Evolutionary conservation across 2,113 vertebrate species (phyloP).

Genomic region (Cepphus grylle): DNA sequence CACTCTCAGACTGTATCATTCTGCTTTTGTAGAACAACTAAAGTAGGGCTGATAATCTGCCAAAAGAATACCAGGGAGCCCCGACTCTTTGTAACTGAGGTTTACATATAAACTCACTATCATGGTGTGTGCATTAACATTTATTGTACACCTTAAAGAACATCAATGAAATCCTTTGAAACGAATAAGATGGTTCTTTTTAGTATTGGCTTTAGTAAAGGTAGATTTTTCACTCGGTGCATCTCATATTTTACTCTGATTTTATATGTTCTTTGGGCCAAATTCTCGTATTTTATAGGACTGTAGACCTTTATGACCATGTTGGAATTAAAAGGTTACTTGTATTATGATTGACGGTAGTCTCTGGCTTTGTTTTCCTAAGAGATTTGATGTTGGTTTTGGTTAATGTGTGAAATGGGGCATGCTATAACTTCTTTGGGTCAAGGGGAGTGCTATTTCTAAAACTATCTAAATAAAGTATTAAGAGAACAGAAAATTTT

Average conservation of each 20-base stretch:
- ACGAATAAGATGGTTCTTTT: background rate
- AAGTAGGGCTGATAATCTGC: background rate
- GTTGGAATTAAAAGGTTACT: background rate
- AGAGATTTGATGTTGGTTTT: background rate
- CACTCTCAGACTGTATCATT: background rate
- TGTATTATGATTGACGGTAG: background rate
- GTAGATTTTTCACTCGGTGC: background rate
- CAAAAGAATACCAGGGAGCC: background rate
- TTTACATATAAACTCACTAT: background rate
- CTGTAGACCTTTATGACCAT: background rate
- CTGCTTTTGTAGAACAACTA: background rate
- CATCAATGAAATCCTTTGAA: background rate
- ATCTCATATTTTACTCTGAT: background rate
- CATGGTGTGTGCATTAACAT: accelerated
- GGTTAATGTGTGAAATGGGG: background rate
- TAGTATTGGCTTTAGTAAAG: background rate
- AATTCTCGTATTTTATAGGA: background rate
- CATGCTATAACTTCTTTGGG: background rate
- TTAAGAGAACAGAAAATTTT: background rate
- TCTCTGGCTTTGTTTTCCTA: background rate
- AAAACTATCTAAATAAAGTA: background rate
- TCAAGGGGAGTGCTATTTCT: background rate
- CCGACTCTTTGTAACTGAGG: background rate
- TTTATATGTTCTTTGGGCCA: background rate
- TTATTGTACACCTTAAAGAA: background rate